A percentile compares a stretch with the other conserved stretches of the same genome.
These are phyloP conservation scores for Actias luna DNA, from an alignment of 2,888 invertebrate genomes.

Conservation along the genomic window DNA sequence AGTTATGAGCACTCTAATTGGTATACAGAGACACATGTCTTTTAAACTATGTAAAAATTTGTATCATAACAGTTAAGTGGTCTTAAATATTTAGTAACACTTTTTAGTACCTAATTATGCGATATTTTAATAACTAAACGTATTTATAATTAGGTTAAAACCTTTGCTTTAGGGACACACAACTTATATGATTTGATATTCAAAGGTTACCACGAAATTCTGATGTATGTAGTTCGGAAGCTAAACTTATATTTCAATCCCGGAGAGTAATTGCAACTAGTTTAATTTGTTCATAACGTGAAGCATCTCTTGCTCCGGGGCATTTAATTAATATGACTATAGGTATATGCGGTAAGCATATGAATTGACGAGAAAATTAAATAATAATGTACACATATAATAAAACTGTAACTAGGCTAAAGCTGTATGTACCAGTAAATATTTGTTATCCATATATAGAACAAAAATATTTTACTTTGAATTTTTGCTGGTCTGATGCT, in stretches of 20 bases:
- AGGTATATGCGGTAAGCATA: background rate
- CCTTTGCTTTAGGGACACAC: background rate
- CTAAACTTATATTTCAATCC: background rate
- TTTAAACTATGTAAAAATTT: too few relatives aligned
- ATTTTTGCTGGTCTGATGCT: too few relatives aligned
- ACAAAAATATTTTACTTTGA: too few relatives aligned
- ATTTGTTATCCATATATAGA: too few relatives aligned
- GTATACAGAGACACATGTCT: too few relatives aligned
- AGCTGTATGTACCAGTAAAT: too few relatives aligned
- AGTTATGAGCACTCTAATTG: background rate
- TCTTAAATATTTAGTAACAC: background rate
- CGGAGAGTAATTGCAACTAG: background rate
- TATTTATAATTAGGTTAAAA: background rate
- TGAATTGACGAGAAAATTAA: background rate
- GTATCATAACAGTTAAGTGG: background rate
- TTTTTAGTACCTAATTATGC: background rate
- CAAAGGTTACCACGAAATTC: background rate
- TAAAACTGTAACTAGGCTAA: too few relatives aligned
- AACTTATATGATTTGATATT: background rate
- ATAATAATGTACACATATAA: too few relatives aligned
- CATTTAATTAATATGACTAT: background rate
- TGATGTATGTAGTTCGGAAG: background rate
- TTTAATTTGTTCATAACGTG: background rate
- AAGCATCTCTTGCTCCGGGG: background rate
- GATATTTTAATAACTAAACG: background rate